A percentile compares a stretch with the other conserved stretches of the same genome.
Evolutionary conservation across 2,888 invertebrate genomes (phyloP).

Genomic region (Malacosoma neustria): DNA sequence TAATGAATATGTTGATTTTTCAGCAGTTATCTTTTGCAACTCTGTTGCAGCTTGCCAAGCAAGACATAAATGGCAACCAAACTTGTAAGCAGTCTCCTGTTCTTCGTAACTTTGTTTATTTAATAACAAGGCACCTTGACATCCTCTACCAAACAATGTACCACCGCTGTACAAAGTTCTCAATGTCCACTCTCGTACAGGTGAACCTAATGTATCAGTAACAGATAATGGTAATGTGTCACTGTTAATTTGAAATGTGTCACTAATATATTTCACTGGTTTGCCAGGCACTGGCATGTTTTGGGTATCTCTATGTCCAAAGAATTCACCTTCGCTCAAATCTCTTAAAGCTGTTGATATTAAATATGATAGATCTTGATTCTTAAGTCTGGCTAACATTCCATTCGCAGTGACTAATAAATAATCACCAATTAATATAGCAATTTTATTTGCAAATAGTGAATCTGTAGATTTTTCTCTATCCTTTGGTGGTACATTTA

Average conservation of each 20-base stretch:
- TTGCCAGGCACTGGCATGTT: slow-evolving; percentile 82
- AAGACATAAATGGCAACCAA: slow-evolving; percentile 86
- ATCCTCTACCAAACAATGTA: slow-evolving; percentile 80
- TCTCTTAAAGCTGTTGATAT: slow-evolving; percentile 88
- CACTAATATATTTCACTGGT: slow-evolving; percentile 43
- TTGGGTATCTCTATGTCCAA: slow-evolving; percentile 81
- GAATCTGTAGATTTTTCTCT: slow-evolving; percentile 76
- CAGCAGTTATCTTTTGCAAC: slow-evolving; percentile 61
- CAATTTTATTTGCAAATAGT: slow-evolving; percentile 91
- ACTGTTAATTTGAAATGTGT: slow-evolving; percentile 39
- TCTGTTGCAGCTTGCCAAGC: slow-evolving; percentile 83
- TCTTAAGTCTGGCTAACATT: slow-evolving; percentile 82
- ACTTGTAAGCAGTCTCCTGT: slow-evolving; percentile 83
- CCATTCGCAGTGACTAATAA: slow-evolving; percentile 87
- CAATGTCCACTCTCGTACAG: slow-evolving; percentile 81
- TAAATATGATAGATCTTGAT: slow-evolving; percentile 83
- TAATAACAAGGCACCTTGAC: slow-evolving; percentile 85
- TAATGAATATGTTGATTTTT: slow-evolving; percentile 77
- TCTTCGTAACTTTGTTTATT: slow-evolving; percentile 79
- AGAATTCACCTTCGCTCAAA: slow-evolving; percentile 88
- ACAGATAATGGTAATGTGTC: slow-evolving; percentile 54
- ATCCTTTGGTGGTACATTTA: slow-evolving; percentile 61
- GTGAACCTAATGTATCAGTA: slow-evolving; percentile 62
- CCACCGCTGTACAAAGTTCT: slow-evolving; percentile 83
- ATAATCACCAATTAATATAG: slow-evolving; percentile 90